Conservation (phyloP, 2,888 invertebrate species). For the Drosophila emarginata region DNA sequence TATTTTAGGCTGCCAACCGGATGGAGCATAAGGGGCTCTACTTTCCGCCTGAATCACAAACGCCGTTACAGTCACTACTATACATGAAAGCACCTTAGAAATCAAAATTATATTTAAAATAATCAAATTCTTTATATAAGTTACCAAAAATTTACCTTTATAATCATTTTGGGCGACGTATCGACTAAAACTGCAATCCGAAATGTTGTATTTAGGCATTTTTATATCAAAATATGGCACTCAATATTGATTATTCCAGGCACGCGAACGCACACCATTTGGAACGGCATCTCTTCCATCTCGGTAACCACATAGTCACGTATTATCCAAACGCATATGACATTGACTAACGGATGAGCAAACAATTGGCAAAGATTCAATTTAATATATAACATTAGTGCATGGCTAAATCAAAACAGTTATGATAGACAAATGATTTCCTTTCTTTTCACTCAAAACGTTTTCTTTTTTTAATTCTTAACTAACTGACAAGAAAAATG, state of each 20-base stretch:
- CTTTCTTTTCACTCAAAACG: no score
- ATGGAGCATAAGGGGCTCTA: slow-evolving; percentile 79
- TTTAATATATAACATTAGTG: neutral
- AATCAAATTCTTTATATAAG: neutral
- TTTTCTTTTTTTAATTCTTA: neutral
- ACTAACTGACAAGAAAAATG: no score
- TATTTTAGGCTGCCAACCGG: slow-evolving; percentile 82
- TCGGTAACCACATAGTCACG: slow-evolving; percentile 59
- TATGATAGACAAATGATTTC: neutral
- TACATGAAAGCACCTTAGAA: slow-evolving; percentile 25
- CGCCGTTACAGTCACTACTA: slow-evolving; percentile 14
- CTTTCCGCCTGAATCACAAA: slow-evolving; percentile 53
- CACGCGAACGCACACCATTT: slow-evolving; percentile 49
- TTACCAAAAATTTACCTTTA: slow-evolving; percentile 45
- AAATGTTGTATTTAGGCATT: slow-evolving; percentile 45
- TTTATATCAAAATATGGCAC: slow-evolving; percentile 65
- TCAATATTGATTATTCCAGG: slow-evolving; percentile 35
- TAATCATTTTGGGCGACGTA: slow-evolving; percentile 48
- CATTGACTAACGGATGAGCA: slow-evolving; percentile 59
- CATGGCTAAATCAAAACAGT: slow-evolving; percentile 11
- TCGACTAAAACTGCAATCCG: slow-evolving; percentile 55
- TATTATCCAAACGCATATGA: slow-evolving; percentile 50
- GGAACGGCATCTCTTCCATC: slow-evolving; percentile 65
- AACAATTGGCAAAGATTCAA: slow-evolving; percentile 62
- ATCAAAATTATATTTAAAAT: neutral